Base-by-base conservation (phyloP, 2,797 vertebrate species). In the Uromys caudimaculatus region DNA sequence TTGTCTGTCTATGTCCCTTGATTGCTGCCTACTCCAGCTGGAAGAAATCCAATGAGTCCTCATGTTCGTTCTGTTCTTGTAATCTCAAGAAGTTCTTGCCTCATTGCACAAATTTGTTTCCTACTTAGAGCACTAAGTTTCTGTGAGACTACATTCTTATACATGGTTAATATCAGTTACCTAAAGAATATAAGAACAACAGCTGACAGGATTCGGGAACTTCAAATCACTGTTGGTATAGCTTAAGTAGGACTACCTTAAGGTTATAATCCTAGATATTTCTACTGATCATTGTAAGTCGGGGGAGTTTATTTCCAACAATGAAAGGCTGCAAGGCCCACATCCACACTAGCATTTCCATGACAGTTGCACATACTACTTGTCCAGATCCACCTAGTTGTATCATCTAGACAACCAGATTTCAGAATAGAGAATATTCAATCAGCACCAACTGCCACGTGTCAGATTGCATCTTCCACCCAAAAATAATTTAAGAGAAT, bases 321-420 rank as follows among this genome's bases (percentile, higher is more conserved):
- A 9, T 16, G 0, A 87, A 83, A 91, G 13, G 2, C 0, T 29
- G 12, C n/a, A 73, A 11, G 0, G 0, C 3, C 16, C 3, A 29
- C 9, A 44, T 27, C 3, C 7, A 47, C 2, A 56, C 13, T 4
- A 24, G 7, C 58, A 12, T 14, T 58, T 76, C 41, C 13, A 19
- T 2, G 3, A 52, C 54, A 52, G 35, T 41, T 21, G 38, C 1
- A 44, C 1, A 47, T 64, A 32, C 38, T 41, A 1, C 14, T 27
- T 71, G 11, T 17, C 58, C 58, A 89, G 29, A n/a, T 38, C 19
- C 17, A 47, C 29, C n/a, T 41, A 32, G 6, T 50, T 84, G 17
- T 81, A 27, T n/a, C 50, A 10, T 54, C 1, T 6, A 50, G 62
- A 24, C 14, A 82, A 32, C 27, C 50, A 93, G 52, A 83, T 93